These are phyloP conservation scores for Epizoanthus ramosus DNA, from an alignment of 92 coral and sea anemone species.

Conservation along the genomic window DNA sequence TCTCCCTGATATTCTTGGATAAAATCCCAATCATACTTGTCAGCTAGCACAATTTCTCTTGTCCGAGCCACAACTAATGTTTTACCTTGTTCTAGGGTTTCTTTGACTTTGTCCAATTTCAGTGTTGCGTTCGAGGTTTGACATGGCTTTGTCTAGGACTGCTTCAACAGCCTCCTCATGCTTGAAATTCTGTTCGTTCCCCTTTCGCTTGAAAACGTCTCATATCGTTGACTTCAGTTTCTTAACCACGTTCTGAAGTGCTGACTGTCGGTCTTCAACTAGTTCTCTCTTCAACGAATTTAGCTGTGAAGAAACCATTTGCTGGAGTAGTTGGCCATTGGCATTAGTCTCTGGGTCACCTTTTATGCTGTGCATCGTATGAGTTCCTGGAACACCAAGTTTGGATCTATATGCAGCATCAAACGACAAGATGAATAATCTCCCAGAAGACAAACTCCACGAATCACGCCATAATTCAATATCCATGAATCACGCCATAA, in stretches of 20 bases:
- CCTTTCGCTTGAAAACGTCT: background rate
- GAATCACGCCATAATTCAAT: no score
- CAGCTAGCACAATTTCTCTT: conserved; percentile 2
- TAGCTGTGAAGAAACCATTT: background rate
- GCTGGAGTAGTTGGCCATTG: background rate
- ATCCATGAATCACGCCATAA: background rate
- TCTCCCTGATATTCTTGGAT: conserved; percentile 31
- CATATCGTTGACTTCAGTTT: background rate
- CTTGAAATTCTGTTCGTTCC: conserved; percentile 12
- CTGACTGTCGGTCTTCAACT: background rate
- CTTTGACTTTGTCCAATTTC: background rate
- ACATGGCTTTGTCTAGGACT: background rate
- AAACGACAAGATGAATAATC: conserved; percentile 3
- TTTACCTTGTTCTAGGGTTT: conserved; percentile 8
- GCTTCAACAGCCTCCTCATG: conserved; percentile 12
- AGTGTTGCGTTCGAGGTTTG: background rate
- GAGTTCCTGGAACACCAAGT: background rate
- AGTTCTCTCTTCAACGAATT: conserved; percentile 1
- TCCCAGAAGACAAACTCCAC: background rate
- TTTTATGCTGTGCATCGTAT: background rate
- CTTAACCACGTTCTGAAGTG: background rate
- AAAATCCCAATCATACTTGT: conserved; percentile 42
- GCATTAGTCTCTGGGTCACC: background rate
- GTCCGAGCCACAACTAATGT: background rate
- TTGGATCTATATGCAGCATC: background rate